These are phyloP conservation scores for Xenopus borealis DNA, from an alignment of 2,113 vertebrate genomes.

Conservation along the genomic window DNA sequence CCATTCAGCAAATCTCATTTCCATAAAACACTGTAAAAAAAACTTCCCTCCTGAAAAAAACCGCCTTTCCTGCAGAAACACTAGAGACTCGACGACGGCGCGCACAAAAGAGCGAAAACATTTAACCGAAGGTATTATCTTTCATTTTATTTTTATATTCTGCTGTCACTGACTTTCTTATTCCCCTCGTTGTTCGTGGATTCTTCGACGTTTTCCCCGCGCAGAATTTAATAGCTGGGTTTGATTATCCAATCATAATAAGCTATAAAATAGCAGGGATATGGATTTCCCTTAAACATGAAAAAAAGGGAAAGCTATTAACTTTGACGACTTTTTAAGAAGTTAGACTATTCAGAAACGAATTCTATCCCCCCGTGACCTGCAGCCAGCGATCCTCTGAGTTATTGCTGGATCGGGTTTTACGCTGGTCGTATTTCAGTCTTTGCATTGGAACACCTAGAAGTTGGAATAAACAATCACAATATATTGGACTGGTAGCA, in stretches of 20 bases:
- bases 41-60: background rate
- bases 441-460: constrained; percentile 29
- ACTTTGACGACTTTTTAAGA: constrained; percentile 48
- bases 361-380: constrained; percentile 48
- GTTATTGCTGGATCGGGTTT: constrained; percentile 34
- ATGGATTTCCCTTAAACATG: constrained; percentile 59
- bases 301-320: constrained; percentile 59
- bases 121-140: constrained; percentile 10
- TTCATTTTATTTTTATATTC: constrained; percentile 30
- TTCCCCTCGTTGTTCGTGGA: constrained; percentile 7
- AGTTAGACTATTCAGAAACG: constrained; percentile 53
- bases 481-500: background rate
- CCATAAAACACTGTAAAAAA: too few relatives aligned
- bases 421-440: constrained; percentile 44
- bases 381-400: constrained; percentile 39
- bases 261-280: constrained; percentile 50
- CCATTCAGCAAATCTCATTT: too few relatives aligned
- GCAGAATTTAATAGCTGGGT: constrained; percentile 49
- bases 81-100: constrained; percentile 5
- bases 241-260: constrained; percentile 58
- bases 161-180: constrained; percentile 26
- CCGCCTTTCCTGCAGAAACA: constrained; percentile 3
- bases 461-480: constrained; percentile 8
- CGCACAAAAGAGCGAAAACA: background rate
- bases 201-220: background rate